These are phyloP conservation scores for Bovichtus diacanthus DNA, from an alignment of 2,797 vertebrate genomes.

Conservation along the genomic window DNA sequence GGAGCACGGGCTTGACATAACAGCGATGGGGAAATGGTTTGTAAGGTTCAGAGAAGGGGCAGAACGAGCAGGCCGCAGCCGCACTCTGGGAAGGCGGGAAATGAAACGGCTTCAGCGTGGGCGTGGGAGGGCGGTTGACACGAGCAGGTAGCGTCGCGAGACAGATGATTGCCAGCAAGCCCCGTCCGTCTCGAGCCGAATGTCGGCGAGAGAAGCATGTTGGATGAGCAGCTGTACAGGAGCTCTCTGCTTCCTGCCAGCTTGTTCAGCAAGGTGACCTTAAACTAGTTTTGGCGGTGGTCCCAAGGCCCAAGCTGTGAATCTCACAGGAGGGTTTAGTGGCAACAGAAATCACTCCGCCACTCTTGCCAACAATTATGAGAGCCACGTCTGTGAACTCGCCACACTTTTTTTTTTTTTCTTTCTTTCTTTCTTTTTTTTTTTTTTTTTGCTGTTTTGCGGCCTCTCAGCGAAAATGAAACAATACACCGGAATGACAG, in stretches of 20 bases:
- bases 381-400: constrained; percentile 64
- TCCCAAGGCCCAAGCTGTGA: constrained; percentile 81
- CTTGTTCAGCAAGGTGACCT: constrained; percentile 85
- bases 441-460: too few species aligned
- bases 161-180: constrained; percentile 66
- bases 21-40: constrained; percentile 72
- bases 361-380: constrained; percentile 71
- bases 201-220: constrained; percentile 63
- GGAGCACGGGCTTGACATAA: constrained; percentile 72
- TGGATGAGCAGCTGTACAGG: constrained; percentile 76
- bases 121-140: constrained; percentile 58
- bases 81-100: constrained; percentile 69
- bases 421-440: too few species aligned
- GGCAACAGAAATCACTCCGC: constrained; percentile 73
- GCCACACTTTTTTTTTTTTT: constrained; percentile 55
- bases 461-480: constrained; percentile 62
- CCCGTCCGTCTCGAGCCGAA: constrained; percentile 52
- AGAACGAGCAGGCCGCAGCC: constrained; percentile 58
- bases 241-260: constrained; percentile 76
- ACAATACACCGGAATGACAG: constrained; percentile 56
- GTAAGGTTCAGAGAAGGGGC: constrained; percentile 70
- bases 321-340: constrained; percentile 78
- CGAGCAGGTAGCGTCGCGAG: constrained; percentile 46
- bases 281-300: constrained; percentile 79
- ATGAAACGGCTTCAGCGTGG: constrained; percentile 54